Evolutionary conservation across 2,113 vertebrate genomes (phyloP), one percentile per base, ranked within the genome.

Genomic region (Leiothrix lutea): DNA sequence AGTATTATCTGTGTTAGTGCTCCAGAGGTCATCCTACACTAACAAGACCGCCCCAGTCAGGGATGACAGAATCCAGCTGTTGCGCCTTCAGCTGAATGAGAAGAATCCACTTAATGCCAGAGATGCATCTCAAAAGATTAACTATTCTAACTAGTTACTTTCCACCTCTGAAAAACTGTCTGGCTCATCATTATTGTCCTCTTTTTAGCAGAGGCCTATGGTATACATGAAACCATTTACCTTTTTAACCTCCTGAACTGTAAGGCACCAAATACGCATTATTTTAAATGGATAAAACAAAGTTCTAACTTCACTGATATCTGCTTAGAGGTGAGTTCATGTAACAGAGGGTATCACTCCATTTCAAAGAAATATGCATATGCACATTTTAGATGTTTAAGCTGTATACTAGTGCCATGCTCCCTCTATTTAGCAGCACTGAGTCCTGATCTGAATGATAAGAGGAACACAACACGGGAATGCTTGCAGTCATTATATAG

Each of bases 1-100:
- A 98, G 98, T 98, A 99, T 99, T 99, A 99, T 99, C 99, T 99
- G 98, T 97, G 98, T 96, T 97, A 98, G 98, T 98, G 98, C 98
- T 99, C 98, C 97, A 95, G 98, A 98, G 99, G 99, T 99, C 99
- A 98, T 96, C 95, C 98, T 99, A 98, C 96, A 99, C 98, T 99
- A 99, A 99, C 98, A 99, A 98, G 98, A 97, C 98, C 80, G 98
- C 98, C 98, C 98, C 97, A 97, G 98, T 97, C 98, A 98, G 95
- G 96, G 95, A 89, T 99, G 99, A 99, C 98, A 98, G 97, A 98
- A 97, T 98, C 98, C 99, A 99, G 99, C 99, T 99, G 99, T 94
- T 92, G 91, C 0, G 40, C 88, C 92, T 96, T 95, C 79, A 42
- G 80, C 87, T 91, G 81, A 92, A 92, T 91, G 94, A 97, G 94